Evolutionary conservation across 2,888 invertebrate genomes (phyloP), one percentile per base, ranked within the genome.

Genomic region (Cephus sareptanus): DNA sequence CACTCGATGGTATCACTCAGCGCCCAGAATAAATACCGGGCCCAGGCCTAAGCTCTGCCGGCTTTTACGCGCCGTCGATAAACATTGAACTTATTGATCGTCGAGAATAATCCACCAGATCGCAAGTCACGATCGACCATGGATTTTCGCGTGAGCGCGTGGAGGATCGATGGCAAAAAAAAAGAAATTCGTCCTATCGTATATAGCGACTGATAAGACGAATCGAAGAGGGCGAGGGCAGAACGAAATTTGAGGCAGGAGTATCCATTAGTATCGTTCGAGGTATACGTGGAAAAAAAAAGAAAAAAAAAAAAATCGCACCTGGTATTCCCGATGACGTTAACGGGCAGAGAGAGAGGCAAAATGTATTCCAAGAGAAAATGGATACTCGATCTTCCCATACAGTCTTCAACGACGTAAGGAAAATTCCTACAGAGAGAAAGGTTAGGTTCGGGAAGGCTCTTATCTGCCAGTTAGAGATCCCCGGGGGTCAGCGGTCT

Each of bases 401-500:
- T 56, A 23, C 23, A 9, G 56, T 56, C 23, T 56, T 56, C 23
- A 56, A 56, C 9, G 15, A 23, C 9, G 23, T 56, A 23, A 56
- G 56, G 56, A 56, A 23, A 56, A 56, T 56, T 56, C 23, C 23
- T 56, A 56, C 71, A 4, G 71, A 34, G 71, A 11, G 71, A 71
- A 1, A 34, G 71, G 30, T 71, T 34, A 71, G 11, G 9, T 23
- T 56, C 56, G 2, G 9, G 23, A 56, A 56, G 31, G 71, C 34
- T 74, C 35, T 35, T 74, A 74, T 74, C 37, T 34, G 13, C 74
- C 35, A 30, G 33, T 34, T 35, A 30, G 35, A 74, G n/a, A 33
- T 33, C 11, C 30, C 30, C 74, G 74, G 74, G 74, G 74, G 34
- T 74, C 35, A 34, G n/a, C 35, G 74, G 37, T 34, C 74, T 35